phyloP scores from a whole-genome alignment of 2,797 vertebrate genomes.

The Parauchenoglanis ngamensis region DNA sequence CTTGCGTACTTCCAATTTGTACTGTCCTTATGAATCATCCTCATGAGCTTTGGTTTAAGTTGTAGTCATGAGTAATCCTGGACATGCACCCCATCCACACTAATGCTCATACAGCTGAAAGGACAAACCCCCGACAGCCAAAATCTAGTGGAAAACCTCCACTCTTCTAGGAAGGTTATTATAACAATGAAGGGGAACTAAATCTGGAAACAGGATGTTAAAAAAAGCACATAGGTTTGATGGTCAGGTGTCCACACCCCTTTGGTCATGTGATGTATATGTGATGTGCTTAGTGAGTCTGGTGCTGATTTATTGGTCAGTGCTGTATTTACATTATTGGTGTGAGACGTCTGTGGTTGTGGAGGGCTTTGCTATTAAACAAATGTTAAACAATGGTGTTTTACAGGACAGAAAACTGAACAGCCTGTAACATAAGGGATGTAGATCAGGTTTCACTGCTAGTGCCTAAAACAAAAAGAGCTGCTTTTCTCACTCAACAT shows the following conservation, averaged over 20 bases:
- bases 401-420: too few species aligned
- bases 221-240: not conserved
- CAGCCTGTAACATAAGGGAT: too few species aligned
- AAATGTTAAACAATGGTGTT: not conserved
- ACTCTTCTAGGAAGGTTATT: too few species aligned
- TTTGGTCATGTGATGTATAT: not conserved
- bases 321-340: not conserved
- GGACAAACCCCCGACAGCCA: not conserved
- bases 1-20: not conserved
- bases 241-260: not conserved
- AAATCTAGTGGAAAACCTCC: not conserved
- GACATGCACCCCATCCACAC: not conserved
- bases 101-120: not conserved
- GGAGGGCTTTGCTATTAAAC: not conserved
- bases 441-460: too few species aligned
- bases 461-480: too few species aligned
- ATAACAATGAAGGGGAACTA: too few species aligned
- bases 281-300: not conserved
- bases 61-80: not conserved
- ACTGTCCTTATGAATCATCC: not conserved
- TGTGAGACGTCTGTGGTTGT: not conserved
- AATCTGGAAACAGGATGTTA: not conserved
- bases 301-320: not conserved
- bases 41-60: not conserved
- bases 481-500: too few species aligned